Evolutionary conservation across 2,797 vertebrate genomes (phyloP), one percentile per base, ranked within the genome.

Genomic region (Echiichthys vipera): DNA sequence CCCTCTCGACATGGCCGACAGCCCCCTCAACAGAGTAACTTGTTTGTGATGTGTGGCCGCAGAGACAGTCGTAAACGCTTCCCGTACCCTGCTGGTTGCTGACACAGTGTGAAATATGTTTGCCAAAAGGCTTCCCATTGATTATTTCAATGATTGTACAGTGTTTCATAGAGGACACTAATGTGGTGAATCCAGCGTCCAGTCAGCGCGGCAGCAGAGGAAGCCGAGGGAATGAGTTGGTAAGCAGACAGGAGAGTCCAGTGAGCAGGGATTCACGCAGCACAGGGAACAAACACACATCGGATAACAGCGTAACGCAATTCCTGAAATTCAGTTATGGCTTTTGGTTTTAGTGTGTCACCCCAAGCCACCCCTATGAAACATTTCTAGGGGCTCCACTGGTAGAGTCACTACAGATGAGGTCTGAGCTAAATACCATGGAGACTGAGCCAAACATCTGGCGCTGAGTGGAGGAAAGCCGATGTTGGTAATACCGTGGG

Each of bases 11-110:
- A 59, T 58, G 79, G 76, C 74, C 5, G 59, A 73, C 71, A 67
- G 36, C 39, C 63, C 74, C 61, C 50, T 73, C 56, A 15, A 22
- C 74, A 73, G 24, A 57, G 12, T 20, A 57, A 80, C 55, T 46
- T 67, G 73, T 22, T 56, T 70, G 50, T 63, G 66, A 69, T 67
- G 63, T 39, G 47, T 66, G 58, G 43, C 63, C 13, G 59, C 65
- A 39, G 46, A 78, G 53, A 68, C 43, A 11, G 32, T 40, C 27
- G 20, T 69, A 73, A 84, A 84, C 81, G 84, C 81, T 72, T 88
- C 81, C 81, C 51, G 57, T 64, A 43, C 64, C 77, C 37, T 64
- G 72, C 17, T 78, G 73, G 8, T 29, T 34, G 57, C 62, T 66
- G 65, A 76, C 78, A 81, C 63, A 64, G 18, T 77, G 39, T 36